Evolutionary conservation across 2,113 vertebrate species (phyloP).

Genomic region (Delphinus delphis): DNA sequence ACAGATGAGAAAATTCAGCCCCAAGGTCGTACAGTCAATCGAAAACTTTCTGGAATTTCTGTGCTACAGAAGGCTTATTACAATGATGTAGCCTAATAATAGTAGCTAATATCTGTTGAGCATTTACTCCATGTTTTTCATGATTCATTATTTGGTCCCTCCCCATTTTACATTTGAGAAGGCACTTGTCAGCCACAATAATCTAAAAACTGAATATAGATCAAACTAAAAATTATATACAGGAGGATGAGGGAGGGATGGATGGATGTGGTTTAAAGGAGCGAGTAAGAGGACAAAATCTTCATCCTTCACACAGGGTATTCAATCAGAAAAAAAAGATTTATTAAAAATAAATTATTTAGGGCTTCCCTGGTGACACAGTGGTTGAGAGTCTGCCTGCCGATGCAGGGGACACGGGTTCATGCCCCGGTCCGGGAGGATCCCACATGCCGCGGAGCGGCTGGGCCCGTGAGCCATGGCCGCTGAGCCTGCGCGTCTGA

Average conservation of each 20-base stretch:
- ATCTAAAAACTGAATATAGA: neutral
- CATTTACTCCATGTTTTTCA: neutral
- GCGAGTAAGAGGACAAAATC: neutral
- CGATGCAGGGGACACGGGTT: too few species aligned
- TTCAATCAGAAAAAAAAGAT: neutral
- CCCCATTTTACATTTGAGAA: neutral
- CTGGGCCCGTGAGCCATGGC: too few species aligned
- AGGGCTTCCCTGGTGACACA: too few species aligned
- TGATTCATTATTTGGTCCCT: neutral
- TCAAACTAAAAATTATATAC: neutral
- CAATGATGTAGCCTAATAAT: neutral
- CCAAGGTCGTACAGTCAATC: neutral
- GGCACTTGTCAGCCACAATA: neutral
- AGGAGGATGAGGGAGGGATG: neutral
- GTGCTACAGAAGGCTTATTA: neutral
- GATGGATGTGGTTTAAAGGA: neutral
- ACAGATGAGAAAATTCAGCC: neutral
- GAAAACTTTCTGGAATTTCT: conserved; percentile 7
- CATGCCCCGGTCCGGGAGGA: too few species aligned
- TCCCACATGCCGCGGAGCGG: too few species aligned
- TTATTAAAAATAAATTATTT: neutral
- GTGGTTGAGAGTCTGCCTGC: too few species aligned
- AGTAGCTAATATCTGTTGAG: neutral
- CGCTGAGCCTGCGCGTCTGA: too few species aligned
- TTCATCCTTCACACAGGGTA: neutral